phyloP scores from a whole-genome alignment of 2,113 vertebrate species.

The Trinectes maculatus region DNA sequence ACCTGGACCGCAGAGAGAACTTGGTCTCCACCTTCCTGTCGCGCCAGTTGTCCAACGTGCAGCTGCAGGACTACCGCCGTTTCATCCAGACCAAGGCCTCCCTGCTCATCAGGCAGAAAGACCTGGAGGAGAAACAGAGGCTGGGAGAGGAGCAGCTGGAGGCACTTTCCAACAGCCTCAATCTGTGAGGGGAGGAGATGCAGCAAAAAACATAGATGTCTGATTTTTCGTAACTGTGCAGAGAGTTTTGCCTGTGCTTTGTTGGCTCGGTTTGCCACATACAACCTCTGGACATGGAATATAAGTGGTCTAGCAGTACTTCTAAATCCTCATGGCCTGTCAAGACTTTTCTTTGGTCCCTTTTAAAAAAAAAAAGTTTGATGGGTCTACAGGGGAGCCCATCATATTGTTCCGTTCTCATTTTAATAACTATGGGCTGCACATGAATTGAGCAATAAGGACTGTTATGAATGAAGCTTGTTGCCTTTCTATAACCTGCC shows the following conservation, averaged over 20 bases:
- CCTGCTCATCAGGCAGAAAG: conserved; percentile 90
- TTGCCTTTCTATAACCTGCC: conserved; percentile 7
- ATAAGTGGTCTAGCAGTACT: neutral
- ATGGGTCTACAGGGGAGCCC: neutral
- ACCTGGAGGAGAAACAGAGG: conserved; percentile 89
- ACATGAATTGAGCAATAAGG: conserved; percentile 15
- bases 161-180: conserved; percentile 75
- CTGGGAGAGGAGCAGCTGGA: conserved; percentile 90
- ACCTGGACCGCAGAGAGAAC: conserved; percentile 90
- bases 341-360: conserved; percentile 12
- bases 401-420: conserved; percentile 1
- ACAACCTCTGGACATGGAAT: conserved; percentile 11
- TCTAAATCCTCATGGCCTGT: conserved; percentile 16
- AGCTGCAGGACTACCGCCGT: conserved; percentile 85
- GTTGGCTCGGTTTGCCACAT: conserved; percentile 8
- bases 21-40: conserved; percentile 86
- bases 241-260: neutral
- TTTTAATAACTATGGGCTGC: neutral
- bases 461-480: conserved; percentile 12
- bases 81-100: conserved; percentile 90
- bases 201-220: neutral
- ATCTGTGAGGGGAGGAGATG: conserved; percentile 36
- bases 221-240: neutral
- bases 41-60: conserved; percentile 81
- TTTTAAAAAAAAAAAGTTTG: conserved; percentile 25